phyloP scores from a whole-genome alignment of 2,888 invertebrate genomes.

The Sicus ferrugineus region DNA sequence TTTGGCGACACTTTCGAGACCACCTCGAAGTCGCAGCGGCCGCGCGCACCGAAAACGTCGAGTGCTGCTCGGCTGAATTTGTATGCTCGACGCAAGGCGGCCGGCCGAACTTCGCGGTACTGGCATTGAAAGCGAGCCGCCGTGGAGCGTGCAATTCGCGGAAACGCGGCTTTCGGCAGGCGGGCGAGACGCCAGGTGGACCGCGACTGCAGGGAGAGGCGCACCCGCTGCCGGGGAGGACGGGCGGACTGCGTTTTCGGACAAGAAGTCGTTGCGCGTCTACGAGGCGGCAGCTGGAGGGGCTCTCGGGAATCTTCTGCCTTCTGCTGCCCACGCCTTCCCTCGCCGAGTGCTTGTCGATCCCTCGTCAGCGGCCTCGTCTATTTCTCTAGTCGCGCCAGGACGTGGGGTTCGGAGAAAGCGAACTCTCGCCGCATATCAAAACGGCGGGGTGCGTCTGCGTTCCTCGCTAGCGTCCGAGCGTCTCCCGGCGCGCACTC shows the following conservation, averaged over 20 bases:
- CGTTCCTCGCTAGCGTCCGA: neutral
- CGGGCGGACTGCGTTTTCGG: too few relatives aligned
- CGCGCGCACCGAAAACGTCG: neutral
- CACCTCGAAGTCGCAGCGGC: constrained; percentile 9
- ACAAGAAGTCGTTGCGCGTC: too few relatives aligned
- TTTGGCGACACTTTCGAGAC: neutral
- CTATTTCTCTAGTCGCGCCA: neutral
- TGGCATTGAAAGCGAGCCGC: constrained; percentile 36
- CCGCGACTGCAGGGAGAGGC: too few relatives aligned
- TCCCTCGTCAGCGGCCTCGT: neutral
- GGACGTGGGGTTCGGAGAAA: neutral
- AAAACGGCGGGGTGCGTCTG: neutral
- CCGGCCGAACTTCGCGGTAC: constrained; percentile 21
- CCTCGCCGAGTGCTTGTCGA: neutral
- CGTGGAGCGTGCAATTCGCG: constrained; percentile 15
- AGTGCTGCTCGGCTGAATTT: constrained; percentile 39
- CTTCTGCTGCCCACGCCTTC: neutral
- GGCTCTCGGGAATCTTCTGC: neutral
- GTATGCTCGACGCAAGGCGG: constrained; percentile 35
- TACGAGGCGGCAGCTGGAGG: too few relatives aligned
- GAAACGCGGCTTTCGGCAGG: constrained; percentile 11
- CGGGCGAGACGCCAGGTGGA: too few relatives aligned
- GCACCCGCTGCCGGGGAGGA: too few relatives aligned
- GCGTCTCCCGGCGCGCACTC: neutral
- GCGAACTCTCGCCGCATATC: neutral